A percentile compares a stretch with the other conserved stretches of the same genome.
These are phyloP conservation scores for Serripes groenlandicus DNA, from an alignment of 2,888 invertebrate genomes.

Conservation along the genomic window DNA sequence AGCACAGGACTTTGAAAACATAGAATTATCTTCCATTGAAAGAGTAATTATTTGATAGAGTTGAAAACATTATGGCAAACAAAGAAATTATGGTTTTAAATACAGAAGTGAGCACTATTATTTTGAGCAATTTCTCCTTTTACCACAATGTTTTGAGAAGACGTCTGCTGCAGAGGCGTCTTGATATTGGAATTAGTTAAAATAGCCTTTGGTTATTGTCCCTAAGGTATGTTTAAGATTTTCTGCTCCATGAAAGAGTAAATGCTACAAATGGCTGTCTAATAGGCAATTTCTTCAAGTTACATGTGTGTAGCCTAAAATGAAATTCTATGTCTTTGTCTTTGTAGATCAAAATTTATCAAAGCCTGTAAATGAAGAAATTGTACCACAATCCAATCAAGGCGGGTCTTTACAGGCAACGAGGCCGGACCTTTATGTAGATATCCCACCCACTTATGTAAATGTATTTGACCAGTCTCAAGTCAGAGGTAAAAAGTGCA, in stretches of 20 bases:
- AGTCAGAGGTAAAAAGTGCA: conserved; percentile 57
- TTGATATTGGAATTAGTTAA: background rate
- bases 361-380: conserved; percentile 28
- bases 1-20: too few relatives aligned
- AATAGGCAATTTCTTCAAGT: too few relatives aligned
- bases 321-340: too few relatives aligned
- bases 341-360: conserved; percentile 45
- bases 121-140: conserved; percentile 12
- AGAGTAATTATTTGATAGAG: background rate
- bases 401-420: conserved; percentile 30
- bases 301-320: too few relatives aligned
- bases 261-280: too few relatives aligned
- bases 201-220: background rate
- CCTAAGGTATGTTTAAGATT: too few relatives aligned
- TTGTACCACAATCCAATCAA: conserved; percentile 16
- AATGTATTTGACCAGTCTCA: conserved; percentile 74
- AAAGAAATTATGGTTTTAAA: too few relatives aligned
- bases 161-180: background rate
- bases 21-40: background rate
- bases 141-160: conserved; percentile 2
- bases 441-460: conserved; percentile 77
- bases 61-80: too few relatives aligned
- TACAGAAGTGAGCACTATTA: too few relatives aligned
- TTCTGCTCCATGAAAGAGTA: too few relatives aligned
- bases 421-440: conserved; percentile 61